A percentile compares a stretch with the other conserved stretches of the same genome.
Evolutionary conservation across 64 coral and sea anemone genomes (phyloP).

Genomic region (Actinia equina): DNA sequence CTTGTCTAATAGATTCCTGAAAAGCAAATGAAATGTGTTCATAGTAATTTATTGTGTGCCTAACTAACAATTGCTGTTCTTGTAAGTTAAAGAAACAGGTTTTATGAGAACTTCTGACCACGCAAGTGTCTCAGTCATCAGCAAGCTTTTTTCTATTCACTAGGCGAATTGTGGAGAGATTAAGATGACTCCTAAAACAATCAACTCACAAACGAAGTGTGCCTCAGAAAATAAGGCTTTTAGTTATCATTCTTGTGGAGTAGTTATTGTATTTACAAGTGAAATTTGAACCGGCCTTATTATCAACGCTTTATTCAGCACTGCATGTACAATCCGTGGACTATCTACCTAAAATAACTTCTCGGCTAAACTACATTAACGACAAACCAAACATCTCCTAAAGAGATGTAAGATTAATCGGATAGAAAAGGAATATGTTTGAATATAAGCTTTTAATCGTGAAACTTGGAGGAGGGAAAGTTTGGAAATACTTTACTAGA

Average conservation of each 20-base stretch:
- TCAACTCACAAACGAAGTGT: conserved; percentile 9
- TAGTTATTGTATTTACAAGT: neutral
- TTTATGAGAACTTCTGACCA: neutral
- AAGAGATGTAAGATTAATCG: neutral
- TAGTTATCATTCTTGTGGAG: neutral
- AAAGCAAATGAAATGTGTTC: conserved; percentile 5
- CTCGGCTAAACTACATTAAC: neutral
- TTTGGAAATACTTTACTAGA: neutral
- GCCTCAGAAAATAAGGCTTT: conserved; percentile 11
- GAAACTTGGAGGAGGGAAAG: neutral
- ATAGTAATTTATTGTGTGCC: neutral
- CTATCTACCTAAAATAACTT: neutral
- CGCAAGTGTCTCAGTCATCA: conserved; percentile 11
- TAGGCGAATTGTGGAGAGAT: neutral
- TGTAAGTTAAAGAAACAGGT: neutral
- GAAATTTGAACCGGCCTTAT: conserved; percentile 8
- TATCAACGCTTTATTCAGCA: neutral
- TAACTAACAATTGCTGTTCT: neutral
- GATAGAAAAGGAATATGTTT: neutral
- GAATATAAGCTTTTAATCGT: neutral
- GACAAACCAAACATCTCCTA: conserved; percentile 2
- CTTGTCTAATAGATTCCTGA: neutral
- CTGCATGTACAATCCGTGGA: neutral
- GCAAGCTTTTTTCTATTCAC: neutral
- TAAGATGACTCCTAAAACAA: conserved; percentile 6